phyloP scores from a whole-genome alignment of 1,140 invertebrate species.

The Hesperophylax magnus region DNA sequence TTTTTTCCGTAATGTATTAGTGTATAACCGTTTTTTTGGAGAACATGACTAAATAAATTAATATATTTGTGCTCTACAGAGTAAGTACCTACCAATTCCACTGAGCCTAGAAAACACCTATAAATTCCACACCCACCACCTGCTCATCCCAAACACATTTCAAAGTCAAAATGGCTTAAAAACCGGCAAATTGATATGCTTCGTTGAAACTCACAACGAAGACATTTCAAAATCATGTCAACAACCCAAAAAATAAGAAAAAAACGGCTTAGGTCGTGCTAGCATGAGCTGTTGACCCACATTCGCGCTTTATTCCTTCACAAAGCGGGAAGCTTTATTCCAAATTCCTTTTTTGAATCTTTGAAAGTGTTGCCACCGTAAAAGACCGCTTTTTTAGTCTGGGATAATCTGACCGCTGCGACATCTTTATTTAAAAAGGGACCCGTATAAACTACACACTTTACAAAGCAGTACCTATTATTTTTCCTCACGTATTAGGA shows the following conservation, averaged over 20 bases:
- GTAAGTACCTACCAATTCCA: background rate
- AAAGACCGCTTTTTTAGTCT: slow-evolving; percentile 7
- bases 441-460: background rate
- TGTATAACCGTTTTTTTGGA: too few species aligned
- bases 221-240: background rate
- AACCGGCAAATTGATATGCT: background rate
- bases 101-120: too few species aligned
- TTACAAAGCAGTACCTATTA: too few species aligned
- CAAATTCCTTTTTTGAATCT: background rate
- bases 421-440: slow-evolving; percentile 17
- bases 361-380: slow-evolving; percentile 33
- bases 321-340: background rate
- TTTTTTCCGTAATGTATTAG: too few species aligned
- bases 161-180: background rate
- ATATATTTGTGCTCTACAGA: background rate
- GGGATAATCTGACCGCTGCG: slow-evolving; percentile 18
- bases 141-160: too few species aligned
- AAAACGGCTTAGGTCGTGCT: background rate
- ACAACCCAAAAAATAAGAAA: background rate
- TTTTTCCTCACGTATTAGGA: too few species aligned
- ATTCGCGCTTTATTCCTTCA: slow-evolving; percentile 1
- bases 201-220: background rate
- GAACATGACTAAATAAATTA: too few species aligned
- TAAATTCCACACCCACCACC: too few species aligned
- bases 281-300: slow-evolving; percentile 16